Evolutionary conservation across 1,140 invertebrate genomes (phyloP), one percentile per base, ranked within the genome.

Genomic region (Trialeurodes vaporariorum): DNA sequence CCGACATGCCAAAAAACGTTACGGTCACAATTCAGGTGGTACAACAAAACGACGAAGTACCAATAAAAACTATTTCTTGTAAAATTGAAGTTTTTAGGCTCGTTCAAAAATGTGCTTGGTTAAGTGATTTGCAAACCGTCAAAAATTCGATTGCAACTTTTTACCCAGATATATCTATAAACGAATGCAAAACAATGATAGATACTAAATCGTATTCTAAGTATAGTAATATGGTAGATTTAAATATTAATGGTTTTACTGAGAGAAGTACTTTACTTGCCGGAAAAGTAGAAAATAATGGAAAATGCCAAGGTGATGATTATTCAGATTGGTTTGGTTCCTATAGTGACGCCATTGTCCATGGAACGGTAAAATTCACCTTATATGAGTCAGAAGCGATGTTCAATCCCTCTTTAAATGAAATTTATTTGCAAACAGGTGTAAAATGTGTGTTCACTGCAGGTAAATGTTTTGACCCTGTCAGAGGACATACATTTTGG

Each of bases 381-480:
- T 1, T 66, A 17, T 27, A n/a, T 23, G 26, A 27, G 23, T 58
- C 58, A 1, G 2, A 27, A 27, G 65, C 59, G 2, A 66, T n/a
- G 1, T 21, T 27, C 11, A 27, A 24, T 27, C 22, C 12, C 12
- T 27, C 26, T 9, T 27, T 27, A 0, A 23, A 66, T 27, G 17
- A 27, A 66, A 23, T 66, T 26, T 27, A 60, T 12, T 23, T 61
- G 22, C 65, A 25, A n/a, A 40, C 65, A 0, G 65, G 65, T 12
- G 25, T 59, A 1, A 67, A 24, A 22, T 9, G 60, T 0, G 61
- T 61, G 13, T 12, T 67, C 2, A 61, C 65, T 5, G 27, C 60
- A 1, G 12, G n/a, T 1, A 61, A 27, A 21, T 59, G 65, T 23
- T 1, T 67, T 0, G 65, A 67, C 12, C 1, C 60, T 22, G 25